A percentile compares a stretch with the other conserved stretches of the same genome.
phyloP scores from a whole-genome alignment of 2,113 vertebrate species.

The Barnardius zonarius region DNA sequence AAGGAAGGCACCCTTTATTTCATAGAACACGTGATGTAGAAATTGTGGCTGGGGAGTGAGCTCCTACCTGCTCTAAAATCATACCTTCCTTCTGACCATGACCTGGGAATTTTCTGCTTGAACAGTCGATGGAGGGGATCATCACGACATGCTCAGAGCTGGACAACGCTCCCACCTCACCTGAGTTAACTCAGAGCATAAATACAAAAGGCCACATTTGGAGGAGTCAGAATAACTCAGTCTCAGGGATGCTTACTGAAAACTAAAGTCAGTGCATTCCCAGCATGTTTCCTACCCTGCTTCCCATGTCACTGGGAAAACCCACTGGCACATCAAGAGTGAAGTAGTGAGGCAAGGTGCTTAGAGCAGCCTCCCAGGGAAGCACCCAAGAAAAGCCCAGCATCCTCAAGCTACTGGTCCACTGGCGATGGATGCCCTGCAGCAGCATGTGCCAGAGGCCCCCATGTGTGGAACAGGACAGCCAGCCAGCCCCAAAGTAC shows the following conservation, averaged over 20 bases:
- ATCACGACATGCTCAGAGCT: neutral
- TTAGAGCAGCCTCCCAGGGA: neutral
- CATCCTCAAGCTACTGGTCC: neutral
- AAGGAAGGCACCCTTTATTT: neutral
- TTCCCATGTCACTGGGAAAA: neutral
- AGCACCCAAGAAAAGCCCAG: neutral
- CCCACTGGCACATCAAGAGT: neutral
- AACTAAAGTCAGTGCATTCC: accelerated
- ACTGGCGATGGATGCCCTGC: neutral
- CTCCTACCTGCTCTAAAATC: neutral
- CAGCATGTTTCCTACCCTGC: neutral
- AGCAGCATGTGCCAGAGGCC: accelerated
- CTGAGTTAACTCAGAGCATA: neutral
- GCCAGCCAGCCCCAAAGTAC: neutral
- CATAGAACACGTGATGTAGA: accelerated
- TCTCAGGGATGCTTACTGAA: neutral
- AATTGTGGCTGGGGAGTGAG: neutral
- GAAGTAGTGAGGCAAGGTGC: accelerated
- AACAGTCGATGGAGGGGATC: neutral
- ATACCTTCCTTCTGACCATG: neutral
- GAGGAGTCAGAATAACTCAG: neutral
- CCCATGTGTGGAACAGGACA: accelerated
- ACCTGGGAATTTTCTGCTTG: neutral
- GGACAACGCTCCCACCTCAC: neutral
- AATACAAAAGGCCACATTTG: neutral